Evolutionary conservation across 2,797 vertebrate species (phyloP).

Genomic region (Cyclura pinguis): DNA sequence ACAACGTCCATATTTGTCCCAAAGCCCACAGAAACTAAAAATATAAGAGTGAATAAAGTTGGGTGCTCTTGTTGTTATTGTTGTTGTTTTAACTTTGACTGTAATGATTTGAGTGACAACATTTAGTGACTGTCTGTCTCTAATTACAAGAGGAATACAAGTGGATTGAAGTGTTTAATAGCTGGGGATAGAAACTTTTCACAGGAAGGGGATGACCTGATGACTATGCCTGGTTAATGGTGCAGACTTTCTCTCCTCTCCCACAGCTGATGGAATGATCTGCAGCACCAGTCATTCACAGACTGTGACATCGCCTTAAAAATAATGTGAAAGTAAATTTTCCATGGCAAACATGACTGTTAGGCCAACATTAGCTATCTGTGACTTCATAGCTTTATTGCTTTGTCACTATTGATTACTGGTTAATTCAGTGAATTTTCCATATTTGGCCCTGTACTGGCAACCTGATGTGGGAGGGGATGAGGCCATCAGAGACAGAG

Average conservation of each 20-base stretch:
- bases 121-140: conserved; percentile 36
- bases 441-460: not conserved
- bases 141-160: conserved; percentile 51
- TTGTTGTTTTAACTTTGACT: not conserved
- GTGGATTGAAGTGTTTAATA: conserved; percentile 69
- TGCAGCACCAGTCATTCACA: conserved; percentile 50
- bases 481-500: too few species aligned
- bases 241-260: conserved; percentile 51
- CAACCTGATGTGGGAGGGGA: not conserved
- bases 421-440: conserved; percentile 9
- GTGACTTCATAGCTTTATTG: conserved; percentile 47
- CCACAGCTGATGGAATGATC: conserved; percentile 36
- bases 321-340: conserved; percentile 61
- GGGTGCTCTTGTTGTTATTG: not conserved
- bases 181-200: conserved; percentile 69
- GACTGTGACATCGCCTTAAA: conserved; percentile 58
- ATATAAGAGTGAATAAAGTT: conserved; percentile 13
- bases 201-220: conserved; percentile 69
- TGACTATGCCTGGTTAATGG: conserved; percentile 72
- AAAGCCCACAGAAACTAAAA: conserved; percentile 34
- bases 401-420: not conserved
- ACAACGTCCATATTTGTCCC: not conserved
- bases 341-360: conserved; percentile 48
- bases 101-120: not conserved
- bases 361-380: not conserved